phyloP scores from a whole-genome alignment of 1,140 invertebrate genomes.

The Laupala kohalensis region DNA sequence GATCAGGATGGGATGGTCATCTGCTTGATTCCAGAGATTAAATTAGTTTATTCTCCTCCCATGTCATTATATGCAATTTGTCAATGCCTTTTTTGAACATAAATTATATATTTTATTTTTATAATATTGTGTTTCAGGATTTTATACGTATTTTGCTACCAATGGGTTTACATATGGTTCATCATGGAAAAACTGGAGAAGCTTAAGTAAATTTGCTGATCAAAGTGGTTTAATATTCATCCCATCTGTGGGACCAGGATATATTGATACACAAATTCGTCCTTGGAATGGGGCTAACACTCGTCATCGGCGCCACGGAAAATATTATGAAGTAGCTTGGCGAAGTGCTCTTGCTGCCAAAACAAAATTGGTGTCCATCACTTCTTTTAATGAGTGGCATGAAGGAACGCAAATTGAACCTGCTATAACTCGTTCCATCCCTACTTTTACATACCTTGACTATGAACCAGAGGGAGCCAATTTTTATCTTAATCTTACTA shows the following conservation, averaged over 20 bases:
- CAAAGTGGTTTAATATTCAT: slow-evolving; percentile 41
- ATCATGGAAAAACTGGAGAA: slow-evolving; percentile 48
- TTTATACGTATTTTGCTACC: slow-evolving; percentile 44
- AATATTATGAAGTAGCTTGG: slow-evolving; percentile 31
- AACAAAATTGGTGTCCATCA: slow-evolving; percentile 37
- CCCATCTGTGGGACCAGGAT: slow-evolving; percentile 44
- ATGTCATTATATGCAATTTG: too few species aligned
- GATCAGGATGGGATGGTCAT: too few species aligned
- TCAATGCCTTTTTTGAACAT: too few species aligned
- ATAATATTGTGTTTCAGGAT: slow-evolving; percentile 24
- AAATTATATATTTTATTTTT: too few species aligned
- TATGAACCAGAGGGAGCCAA: slow-evolving; percentile 41
- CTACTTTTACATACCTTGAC: slow-evolving; percentile 36
- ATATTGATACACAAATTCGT: slow-evolving; percentile 38
- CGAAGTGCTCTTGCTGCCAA: slow-evolving; percentile 35
- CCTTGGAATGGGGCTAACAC: slow-evolving; percentile 39
- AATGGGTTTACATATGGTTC: slow-evolving; percentile 45
- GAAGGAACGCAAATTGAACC: slow-evolving; percentile 48
- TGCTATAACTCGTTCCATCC: slow-evolving; percentile 31
- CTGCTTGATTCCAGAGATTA: too few species aligned
- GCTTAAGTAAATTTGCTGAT: slow-evolving; percentile 37
- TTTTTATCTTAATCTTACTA: slow-evolving; percentile 43
- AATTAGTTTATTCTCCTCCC: too few species aligned
- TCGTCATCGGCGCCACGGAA: slow-evolving; percentile 39
- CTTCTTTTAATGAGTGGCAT: slow-evolving; percentile 47